Evolutionary conservation across 1,140 invertebrate species (phyloP).

Genomic region (Pseudomyrmex dendroicus): DNA sequence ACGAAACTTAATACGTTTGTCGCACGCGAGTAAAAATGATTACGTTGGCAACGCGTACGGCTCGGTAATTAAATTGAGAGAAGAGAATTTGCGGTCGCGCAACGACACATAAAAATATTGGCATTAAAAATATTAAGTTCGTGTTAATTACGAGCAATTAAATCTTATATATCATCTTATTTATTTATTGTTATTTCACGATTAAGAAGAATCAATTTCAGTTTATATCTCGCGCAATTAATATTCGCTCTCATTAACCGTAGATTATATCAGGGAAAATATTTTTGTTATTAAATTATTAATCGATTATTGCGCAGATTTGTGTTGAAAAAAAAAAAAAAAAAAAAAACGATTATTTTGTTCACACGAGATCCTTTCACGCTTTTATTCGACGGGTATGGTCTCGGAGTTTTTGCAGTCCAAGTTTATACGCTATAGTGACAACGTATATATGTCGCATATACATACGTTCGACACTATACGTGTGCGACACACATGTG

Average conservation of each 20-base stretch:
- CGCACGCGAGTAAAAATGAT: slow-evolving; percentile 68
- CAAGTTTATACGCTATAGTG: slow-evolving; percentile 10
- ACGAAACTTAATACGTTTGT: slow-evolving; percentile 61
- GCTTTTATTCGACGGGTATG: slow-evolving; percentile 35
- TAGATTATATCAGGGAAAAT: no score
- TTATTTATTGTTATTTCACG: no score
- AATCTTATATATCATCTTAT: no score
- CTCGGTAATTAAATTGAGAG: slow-evolving; percentile 48
- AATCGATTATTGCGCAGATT: no score
- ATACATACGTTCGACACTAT: slow-evolving; percentile 30
- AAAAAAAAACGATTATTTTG: slow-evolving; percentile 17
- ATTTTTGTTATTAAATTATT: no score
- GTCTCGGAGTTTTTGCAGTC: slow-evolving; percentile 19
- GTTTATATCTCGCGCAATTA: slow-evolving; percentile 4
- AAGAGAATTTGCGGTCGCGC: neutral
- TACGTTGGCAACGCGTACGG: slow-evolving; percentile 35
- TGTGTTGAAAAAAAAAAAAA: no score
- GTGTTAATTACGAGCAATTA: no score
- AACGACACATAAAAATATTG: slow-evolving; percentile 7
- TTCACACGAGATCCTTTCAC: slow-evolving; percentile 40
- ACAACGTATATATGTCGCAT: slow-evolving; percentile 20
- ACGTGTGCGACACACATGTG: slow-evolving; percentile 17
- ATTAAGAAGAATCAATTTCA: neutral
- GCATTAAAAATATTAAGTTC: no score
- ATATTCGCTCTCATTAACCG: neutral